A percentile compares a stretch with the other conserved stretches of the same genome.
Evolutionary conservation across 2,888 invertebrate species (phyloP).

Genomic region (Dicranocentrus wangi): DNA sequence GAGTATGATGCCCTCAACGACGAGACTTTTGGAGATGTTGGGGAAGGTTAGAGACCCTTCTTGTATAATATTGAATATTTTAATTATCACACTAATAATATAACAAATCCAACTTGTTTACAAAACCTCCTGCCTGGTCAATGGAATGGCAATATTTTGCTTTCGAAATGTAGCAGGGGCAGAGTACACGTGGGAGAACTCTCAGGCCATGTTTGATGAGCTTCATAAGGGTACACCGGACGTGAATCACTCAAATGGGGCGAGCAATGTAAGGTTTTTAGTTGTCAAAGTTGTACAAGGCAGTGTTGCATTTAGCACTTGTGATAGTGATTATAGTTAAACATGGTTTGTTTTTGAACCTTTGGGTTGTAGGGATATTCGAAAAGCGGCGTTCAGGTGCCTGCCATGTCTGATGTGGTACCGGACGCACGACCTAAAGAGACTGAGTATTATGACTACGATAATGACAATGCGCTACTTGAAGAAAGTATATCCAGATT

Average conservation of each 20-base stretch:
- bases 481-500: constrained; percentile 74
- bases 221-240: constrained; percentile 32
- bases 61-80: constrained; percentile 5
- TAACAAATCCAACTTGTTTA: too few species aligned
- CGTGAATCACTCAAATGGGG: constrained; percentile 53
- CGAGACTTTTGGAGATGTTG: constrained; percentile 90
- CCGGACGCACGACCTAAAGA: constrained; percentile 56
- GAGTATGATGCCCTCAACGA: constrained; percentile 94
- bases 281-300: neutral
- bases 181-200: constrained; percentile 70
- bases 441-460: constrained; percentile 69
- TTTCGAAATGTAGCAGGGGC: neutral
- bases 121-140: too few species aligned
- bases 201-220: constrained; percentile 55
- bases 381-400: constrained; percentile 28
- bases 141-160: too few species aligned
- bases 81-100: constrained; percentile 14
- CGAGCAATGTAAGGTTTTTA: constrained; percentile 45
- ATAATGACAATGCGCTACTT: constrained; percentile 72
- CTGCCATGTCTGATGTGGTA: neutral
- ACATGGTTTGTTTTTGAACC: too few species aligned
- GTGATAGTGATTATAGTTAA: neutral
- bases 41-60: constrained; percentile 75
- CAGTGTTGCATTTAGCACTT: neutral
- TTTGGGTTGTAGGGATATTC: constrained; percentile 33